Evolutionary conservation across 2,797 vertebrate species (phyloP), one percentile per base, ranked within the genome.

Genomic region (Poeciliopsis presidionis): DNA sequence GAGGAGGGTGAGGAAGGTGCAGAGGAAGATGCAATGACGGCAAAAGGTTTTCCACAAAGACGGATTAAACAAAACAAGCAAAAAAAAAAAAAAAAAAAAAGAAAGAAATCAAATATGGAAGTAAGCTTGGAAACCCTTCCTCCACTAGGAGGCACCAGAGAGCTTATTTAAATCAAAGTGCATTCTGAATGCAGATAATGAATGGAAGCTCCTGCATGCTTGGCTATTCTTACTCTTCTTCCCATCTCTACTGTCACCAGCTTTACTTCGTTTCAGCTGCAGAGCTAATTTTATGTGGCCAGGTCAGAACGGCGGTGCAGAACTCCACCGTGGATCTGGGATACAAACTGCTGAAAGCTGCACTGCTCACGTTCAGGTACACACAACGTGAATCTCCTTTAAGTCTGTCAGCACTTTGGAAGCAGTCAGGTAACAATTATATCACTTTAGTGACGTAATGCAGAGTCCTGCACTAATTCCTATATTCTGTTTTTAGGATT

Each of bases 221-320:
- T 7, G 72, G 88, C 89, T 95, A 93, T 94, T 94, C 88, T 94
- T 93, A 87, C 83, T 90, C 84, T 76, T 65, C 28, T 25, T 76
- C 77, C 67, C 77, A 75, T 86, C 84, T 87, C 80, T 81, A 76
- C 90, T 84, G 80, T 90, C 82, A 79, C 41, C 87, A 81, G 75
- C 81, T 72, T 86, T 81, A 82, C 81, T 84, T 86, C 79, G 67
- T 80, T 91, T 91, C 70, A 86, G 90, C 82, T 77, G 75, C 85
- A 87, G 79, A 72, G 86, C 87, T 93, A 86, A 89, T 87, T 90
- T 88, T 88, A 84, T 9, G 74, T 61, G 55, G 71, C 18, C 67
- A 25, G 80, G 80, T 86, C 87, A 87, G 79, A 81, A 22, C 81
- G 79, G 74, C 78, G 76, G 81, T 76, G 69, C 22, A 69, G 45